A percentile compares a stretch with the other conserved stretches of the same genome.
Conservation (phyloP, 2,113 vertebrate species). For the Gallinago undulata region DNA sequence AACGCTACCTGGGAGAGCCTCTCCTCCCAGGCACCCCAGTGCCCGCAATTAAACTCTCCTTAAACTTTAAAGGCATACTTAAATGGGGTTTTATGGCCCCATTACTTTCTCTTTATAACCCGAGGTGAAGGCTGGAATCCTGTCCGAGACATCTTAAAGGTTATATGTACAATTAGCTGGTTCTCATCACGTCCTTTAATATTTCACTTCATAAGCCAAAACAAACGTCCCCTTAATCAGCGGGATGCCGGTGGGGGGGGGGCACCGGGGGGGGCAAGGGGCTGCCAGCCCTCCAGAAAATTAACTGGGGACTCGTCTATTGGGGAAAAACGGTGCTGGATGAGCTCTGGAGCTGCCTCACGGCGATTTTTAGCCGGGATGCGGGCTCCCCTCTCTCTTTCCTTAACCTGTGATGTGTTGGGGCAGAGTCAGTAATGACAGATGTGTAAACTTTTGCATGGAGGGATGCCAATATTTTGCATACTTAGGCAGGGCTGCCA, state of each 20-base stretch:
- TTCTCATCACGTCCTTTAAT: constrained; percentile 38
- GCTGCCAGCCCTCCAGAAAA: not conserved
- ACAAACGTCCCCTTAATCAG: not conserved
- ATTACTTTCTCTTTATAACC: constrained; percentile 74
- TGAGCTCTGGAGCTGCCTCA: not conserved
- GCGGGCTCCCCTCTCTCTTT: not conserved
- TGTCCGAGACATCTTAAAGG: constrained; percentile 65
- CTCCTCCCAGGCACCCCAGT: constrained; percentile 18
- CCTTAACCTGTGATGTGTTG: not conserved
- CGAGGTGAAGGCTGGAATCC: constrained; percentile 67
- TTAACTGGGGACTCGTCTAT: accelerated
- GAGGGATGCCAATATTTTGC: constrained; percentile 69
- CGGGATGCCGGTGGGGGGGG: not conserved
- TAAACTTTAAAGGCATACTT: constrained; percentile 73
- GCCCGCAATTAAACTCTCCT: constrained; percentile 65
- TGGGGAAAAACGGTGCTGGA: not conserved
- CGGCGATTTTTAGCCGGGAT: accelerated
- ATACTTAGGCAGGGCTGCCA: constrained; percentile 56
- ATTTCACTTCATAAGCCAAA: constrained; percentile 31
- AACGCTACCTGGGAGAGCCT: not conserved
- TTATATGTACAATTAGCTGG: constrained; percentile 66
- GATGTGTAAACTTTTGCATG: constrained; percentile 67
- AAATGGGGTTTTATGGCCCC: constrained; percentile 68
- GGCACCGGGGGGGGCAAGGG: accelerated
- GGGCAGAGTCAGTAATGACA: constrained; percentile 56